phyloP scores from a whole-genome alignment of 2,797 vertebrate species.

The Crax fasciolata region DNA sequence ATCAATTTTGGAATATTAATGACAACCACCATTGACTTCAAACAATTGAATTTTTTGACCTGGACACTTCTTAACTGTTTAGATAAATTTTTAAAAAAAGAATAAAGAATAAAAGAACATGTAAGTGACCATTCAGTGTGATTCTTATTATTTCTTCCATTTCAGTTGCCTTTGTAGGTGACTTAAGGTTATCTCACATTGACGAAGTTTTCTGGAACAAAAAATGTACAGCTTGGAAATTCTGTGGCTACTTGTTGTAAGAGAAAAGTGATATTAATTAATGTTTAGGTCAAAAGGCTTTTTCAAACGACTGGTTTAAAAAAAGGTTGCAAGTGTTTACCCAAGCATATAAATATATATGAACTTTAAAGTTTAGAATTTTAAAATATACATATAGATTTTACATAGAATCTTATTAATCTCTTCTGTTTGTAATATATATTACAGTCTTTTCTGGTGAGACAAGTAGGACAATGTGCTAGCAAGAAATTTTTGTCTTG shows the following conservation, averaged over 20 bases:
- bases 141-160: constrained; percentile 24
- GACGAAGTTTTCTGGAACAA: neutral
- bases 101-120: neutral
- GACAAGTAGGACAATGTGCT: neutral
- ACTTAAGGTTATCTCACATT: neutral
- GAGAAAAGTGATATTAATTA: neutral
- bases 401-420: neutral
- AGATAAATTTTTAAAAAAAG: constrained; percentile 46
- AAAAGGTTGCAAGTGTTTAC: neutral
- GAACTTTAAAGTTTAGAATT: neutral
- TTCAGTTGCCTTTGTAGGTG: constrained; percentile 45
- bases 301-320: neutral
- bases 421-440: neutral
- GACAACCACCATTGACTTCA: constrained; percentile 77
- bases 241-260: neutral
- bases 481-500: neutral
- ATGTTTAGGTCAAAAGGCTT: neutral
- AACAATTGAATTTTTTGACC: constrained; percentile 69
- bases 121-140: neutral
- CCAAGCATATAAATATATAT: neutral
- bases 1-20: constrained; percentile 86
- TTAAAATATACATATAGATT: neutral
- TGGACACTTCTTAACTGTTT: constrained; percentile 54
- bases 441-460: neutral
- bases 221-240: neutral